Evolutionary conservation across 1,140 invertebrate species (phyloP).

Genomic region (Panulirus ornatus): DNA sequence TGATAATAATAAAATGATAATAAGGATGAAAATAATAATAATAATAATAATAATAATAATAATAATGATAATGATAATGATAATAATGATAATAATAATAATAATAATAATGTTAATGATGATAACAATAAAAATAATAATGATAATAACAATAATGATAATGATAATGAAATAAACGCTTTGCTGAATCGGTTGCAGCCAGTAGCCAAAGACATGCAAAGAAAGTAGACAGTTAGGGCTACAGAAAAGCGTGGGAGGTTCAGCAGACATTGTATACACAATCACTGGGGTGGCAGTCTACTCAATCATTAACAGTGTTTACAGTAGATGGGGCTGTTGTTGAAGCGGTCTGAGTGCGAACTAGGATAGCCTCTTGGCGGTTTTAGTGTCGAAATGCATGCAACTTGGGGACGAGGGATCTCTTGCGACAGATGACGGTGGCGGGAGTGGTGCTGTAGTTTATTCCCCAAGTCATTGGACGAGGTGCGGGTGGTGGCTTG

Average conservation of each 20-base stretch:
- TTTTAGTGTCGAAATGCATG: too few relatives aligned
- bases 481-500: too few relatives aligned
- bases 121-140: neutral
- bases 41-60: neutral
- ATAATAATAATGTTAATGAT: neutral
- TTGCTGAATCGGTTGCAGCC: neutral
- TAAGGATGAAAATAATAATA: too few relatives aligned
- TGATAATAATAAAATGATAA: too few relatives aligned
- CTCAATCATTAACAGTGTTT: neutral
- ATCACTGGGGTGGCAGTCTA: neutral
- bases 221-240: neutral
- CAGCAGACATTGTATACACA: neutral
- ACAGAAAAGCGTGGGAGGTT: neutral
- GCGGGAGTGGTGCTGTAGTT: too few relatives aligned
- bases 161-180: neutral
- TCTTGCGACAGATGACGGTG: too few relatives aligned
- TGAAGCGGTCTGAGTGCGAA: too few relatives aligned
- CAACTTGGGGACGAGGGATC: too few relatives aligned
- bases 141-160: neutral
- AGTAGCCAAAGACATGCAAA: neutral
- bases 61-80: neutral
- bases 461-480: too few relatives aligned
- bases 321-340: neutral
- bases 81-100: neutral
- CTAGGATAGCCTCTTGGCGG: too few relatives aligned